A percentile compares a stretch with the other conserved stretches of the same genome.
These are phyloP conservation scores for Meloe dianella DNA, from an alignment of 2,888 invertebrate genomes.

Conservation along the genomic window DNA sequence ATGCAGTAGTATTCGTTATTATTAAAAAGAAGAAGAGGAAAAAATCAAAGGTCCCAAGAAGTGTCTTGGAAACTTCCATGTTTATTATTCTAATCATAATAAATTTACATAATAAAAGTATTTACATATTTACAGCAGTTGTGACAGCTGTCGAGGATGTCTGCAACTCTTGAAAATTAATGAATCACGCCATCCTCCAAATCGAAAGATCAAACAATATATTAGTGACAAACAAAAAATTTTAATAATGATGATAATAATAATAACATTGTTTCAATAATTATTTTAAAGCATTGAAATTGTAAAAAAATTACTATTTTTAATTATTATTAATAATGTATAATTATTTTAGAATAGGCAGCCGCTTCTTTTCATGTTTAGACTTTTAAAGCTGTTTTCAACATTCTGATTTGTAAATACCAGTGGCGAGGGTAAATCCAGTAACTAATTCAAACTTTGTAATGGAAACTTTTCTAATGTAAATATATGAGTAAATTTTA, in stretches of 20 bases:
- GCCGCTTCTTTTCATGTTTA: neutral
- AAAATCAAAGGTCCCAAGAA: neutral
- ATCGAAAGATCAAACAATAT: slow-evolving; percentile 1
- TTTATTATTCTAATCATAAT: slow-evolving; percentile 31
- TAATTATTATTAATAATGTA: neutral
- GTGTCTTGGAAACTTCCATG: slow-evolving; percentile 8
- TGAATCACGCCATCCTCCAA: slow-evolving; percentile 18
- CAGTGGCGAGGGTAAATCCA: neutral
- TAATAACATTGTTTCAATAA: neutral
- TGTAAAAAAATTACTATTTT: neutral
- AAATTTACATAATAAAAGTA: slow-evolving; percentile 33
- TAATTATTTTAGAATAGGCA: neutral
- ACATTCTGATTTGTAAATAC: slow-evolving; percentile 10
- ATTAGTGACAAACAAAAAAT: neutral
- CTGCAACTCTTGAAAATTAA: slow-evolving; percentile 29
- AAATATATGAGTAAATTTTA: slow-evolving; percentile 11
- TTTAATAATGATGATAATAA: neutral
- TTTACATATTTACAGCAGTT: slow-evolving; percentile 31
- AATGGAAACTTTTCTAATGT: slow-evolving; percentile 12
- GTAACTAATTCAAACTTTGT: slow-evolving; percentile 10
- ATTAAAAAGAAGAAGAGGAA: neutral
- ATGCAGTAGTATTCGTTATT: neutral
- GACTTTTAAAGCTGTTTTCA: neutral
- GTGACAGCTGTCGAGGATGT: slow-evolving; percentile 30
- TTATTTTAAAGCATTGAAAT: neutral